These are phyloP conservation scores for Pimpla rufipes DNA, from an alignment of 2,888 invertebrate species.

Conservation along the genomic window DNA sequence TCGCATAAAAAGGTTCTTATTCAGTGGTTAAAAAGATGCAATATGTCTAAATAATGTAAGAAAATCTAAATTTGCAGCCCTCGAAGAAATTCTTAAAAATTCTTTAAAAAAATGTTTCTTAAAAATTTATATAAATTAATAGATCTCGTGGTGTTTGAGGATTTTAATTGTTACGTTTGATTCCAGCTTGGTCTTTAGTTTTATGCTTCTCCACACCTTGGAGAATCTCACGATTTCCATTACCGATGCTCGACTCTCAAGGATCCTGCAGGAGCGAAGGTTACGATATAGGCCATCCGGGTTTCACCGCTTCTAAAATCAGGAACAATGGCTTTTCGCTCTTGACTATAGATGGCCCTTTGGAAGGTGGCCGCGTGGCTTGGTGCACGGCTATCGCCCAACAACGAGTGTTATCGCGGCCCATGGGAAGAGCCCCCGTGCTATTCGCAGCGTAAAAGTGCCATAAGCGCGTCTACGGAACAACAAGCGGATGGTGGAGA, in stretches of 20 bases:
- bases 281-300: background rate
- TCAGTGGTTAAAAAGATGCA: background rate
- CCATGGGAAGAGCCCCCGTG: background rate
- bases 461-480: background rate
- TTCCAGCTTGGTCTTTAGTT: background rate
- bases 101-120: background rate
- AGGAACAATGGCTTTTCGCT: slow-evolving; percentile 1
- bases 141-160: background rate
- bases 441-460: slow-evolving; percentile 13
- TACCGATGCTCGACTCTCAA: slow-evolving; percentile 5
- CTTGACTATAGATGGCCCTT: slow-evolving; percentile 19
- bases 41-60: background rate
- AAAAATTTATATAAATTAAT: too few relatives aligned
- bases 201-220: background rate
- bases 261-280: background rate
- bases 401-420: slow-evolving; percentile 35
- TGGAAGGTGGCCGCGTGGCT: background rate
- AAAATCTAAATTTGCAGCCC: background rate
- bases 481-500: background rate
- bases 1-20: background rate
- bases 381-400: slow-evolving; percentile 1
- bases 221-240: background rate
- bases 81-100: background rate
- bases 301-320: slow-evolving; percentile 18
- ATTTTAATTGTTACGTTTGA: background rate